Evolutionary conservation across 1,140 invertebrate species (phyloP).

Genomic region (Andricus grossulariae): DNA sequence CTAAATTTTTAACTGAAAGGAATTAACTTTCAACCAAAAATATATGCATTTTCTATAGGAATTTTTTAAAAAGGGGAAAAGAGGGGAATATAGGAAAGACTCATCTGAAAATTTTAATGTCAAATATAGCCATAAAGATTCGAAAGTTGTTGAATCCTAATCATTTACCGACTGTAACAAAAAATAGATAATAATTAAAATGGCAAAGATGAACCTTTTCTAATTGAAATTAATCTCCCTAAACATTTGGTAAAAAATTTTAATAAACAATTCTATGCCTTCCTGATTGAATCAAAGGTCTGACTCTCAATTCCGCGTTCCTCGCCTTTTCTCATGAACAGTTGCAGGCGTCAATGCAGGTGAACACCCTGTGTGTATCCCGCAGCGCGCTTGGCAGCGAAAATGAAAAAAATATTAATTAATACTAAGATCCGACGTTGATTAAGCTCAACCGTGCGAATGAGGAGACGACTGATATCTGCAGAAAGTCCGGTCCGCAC

Average conservation of each 20-base stretch:
- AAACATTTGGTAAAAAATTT: neutral
- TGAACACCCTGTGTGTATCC: neutral
- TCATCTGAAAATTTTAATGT: too few species aligned
- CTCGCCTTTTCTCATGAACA: slow-evolving; percentile 8
- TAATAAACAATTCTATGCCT: neutral
- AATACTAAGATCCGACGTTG: slow-evolving; percentile 34
- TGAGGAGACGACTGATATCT: slow-evolving; percentile 22
- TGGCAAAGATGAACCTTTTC: neutral
- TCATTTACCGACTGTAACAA: too few species aligned
- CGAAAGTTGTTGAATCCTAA: too few species aligned
- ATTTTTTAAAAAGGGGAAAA: too few species aligned
- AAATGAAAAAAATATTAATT: slow-evolving; percentile 35
- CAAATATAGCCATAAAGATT: too few species aligned
- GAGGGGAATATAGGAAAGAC: too few species aligned
- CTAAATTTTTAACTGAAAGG: too few species aligned
- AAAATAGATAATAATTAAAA: neutral
- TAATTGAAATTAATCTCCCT: neutral
- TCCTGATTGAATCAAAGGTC: slow-evolving; percentile 21
- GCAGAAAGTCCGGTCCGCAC: slow-evolving; percentile 18
- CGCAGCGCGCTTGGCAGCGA: slow-evolving; percentile 6
- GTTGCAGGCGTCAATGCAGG: neutral
- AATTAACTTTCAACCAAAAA: too few species aligned
- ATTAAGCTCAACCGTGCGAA: slow-evolving; percentile 17
- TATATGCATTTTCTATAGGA: too few species aligned
- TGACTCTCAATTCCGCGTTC: slow-evolving; percentile 15